phyloP scores from a whole-genome alignment of 2,113 vertebrate species.

The Lates calcarifer region DNA sequence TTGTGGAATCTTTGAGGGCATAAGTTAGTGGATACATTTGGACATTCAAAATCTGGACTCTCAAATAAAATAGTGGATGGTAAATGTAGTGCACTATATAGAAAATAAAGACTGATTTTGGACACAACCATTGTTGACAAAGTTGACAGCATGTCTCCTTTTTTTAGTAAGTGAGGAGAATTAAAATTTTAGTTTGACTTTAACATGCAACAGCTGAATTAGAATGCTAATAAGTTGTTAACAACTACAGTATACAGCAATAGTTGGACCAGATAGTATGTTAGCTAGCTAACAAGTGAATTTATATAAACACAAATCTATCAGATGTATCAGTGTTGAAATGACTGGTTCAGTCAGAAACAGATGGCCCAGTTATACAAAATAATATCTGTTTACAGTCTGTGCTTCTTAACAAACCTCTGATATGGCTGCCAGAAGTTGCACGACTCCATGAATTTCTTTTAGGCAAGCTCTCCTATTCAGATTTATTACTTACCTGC shows the following conservation, averaged over 20 bases:
- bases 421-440: background rate
- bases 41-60: too few species aligned
- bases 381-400: background rate
- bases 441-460: background rate
- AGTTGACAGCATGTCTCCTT: background rate
- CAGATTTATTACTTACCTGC: conserved; percentile 38
- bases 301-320: background rate
- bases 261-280: conserved; percentile 5
- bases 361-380: conserved; percentile 7
- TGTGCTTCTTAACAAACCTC: background rate
- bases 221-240: background rate
- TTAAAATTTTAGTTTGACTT: conserved; percentile 1
- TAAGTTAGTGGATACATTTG: too few species aligned
- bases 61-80: too few species aligned
- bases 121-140: too few species aligned
- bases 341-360: background rate
- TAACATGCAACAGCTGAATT: conserved; percentile 37
- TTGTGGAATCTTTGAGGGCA: too few species aligned
- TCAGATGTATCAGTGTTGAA: background rate
- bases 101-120: too few species aligned
- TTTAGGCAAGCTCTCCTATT: background rate
- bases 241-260: conserved; percentile 7
- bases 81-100: too few species aligned
- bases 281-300: background rate
- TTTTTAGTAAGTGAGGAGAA: conserved; percentile 5